Evolutionary conservation across 2,888 invertebrate species (phyloP).

Genomic region (Dynastes maya): DNA sequence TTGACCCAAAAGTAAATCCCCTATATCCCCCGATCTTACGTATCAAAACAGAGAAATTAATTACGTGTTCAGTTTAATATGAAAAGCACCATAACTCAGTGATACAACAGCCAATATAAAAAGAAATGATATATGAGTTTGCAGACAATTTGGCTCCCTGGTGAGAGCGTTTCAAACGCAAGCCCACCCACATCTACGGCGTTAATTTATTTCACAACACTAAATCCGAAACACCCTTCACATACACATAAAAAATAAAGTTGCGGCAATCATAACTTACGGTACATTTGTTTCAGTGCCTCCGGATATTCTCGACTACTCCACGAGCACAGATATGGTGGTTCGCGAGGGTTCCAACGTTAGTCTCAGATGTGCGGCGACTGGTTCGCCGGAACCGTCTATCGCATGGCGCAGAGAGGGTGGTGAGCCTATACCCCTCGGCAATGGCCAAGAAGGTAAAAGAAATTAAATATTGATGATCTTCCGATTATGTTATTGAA

Average conservation of each 20-base stretch:
- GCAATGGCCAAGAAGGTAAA: slow-evolving; percentile 80
- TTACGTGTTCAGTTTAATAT: slow-evolving; percentile 18
- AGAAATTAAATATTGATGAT: too few relatives aligned
- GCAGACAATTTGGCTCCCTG: slow-evolving; percentile 11
- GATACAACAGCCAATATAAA: slow-evolving; percentile 8
- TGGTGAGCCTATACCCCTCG: slow-evolving; percentile 80
- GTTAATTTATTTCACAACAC: slow-evolving; percentile 39
- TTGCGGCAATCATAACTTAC: slow-evolving; percentile 39
- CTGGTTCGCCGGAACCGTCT: slow-evolving; percentile 89
- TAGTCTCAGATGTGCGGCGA: slow-evolving; percentile 89
- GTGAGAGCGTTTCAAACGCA: slow-evolving; percentile 19
- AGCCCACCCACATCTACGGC: slow-evolving; percentile 16
- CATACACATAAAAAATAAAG: slow-evolving; percentile 42
- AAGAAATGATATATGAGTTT: slow-evolving; percentile 19
- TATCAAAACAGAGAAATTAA: background rate
- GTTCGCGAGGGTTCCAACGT: slow-evolving; percentile 90
- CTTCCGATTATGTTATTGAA: too few relatives aligned
- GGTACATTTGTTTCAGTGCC: slow-evolving; percentile 75
- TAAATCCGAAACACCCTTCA: slow-evolving; percentile 37
- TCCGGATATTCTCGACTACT: slow-evolving; percentile 86
- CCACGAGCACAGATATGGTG: slow-evolving; percentile 88
- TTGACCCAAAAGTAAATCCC: background rate
- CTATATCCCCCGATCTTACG: too few relatives aligned
- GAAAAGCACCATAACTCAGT: slow-evolving; percentile 10
- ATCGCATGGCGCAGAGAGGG: slow-evolving; percentile 92